A percentile compares a stretch with the other conserved stretches of the same genome.
Evolutionary conservation across 2,797 vertebrate species (phyloP).

Genomic region (Poeciliopsis presidionis): DNA sequence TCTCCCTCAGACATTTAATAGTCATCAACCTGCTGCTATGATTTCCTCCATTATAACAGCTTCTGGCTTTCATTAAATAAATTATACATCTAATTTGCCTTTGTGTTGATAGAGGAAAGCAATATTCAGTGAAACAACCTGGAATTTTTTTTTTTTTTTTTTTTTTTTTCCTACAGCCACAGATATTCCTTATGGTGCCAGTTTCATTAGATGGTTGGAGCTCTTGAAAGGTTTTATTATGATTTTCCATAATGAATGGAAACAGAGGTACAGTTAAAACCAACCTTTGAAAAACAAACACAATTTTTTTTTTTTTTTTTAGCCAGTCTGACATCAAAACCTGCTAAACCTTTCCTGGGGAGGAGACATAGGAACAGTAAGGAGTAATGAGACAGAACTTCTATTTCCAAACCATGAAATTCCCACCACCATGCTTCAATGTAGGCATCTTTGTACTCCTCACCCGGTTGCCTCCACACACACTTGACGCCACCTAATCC

Average conservation of each 20-base stretch:
- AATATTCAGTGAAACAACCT: slow-evolving; percentile 1
- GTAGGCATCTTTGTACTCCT: background rate
- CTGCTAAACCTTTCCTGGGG: background rate
- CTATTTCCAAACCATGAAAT: background rate
- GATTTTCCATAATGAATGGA: slow-evolving; percentile 4
- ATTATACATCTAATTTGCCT: slow-evolving; percentile 10
- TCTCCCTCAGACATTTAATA: background rate
- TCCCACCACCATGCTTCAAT: background rate
- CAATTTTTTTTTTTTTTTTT: background rate
- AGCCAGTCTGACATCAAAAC: background rate
- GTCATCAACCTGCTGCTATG: background rate
- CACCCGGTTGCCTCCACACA: background rate
- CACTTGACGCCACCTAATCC: background rate
- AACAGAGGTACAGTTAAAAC: background rate
- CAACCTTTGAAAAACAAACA: background rate
- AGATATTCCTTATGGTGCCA: background rate
- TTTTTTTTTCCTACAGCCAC: background rate
- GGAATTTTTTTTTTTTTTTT: background rate
- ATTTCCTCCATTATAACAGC: background rate
- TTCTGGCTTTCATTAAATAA: slow-evolving; percentile 3
- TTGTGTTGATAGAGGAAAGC: background rate
- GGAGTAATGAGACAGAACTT: background rate
- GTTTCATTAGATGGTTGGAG: background rate
- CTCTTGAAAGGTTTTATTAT: background rate
- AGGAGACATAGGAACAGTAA: background rate